Evolutionary conservation across 2,888 invertebrate genomes (phyloP).

Genomic region (Allygus modestus): DNA sequence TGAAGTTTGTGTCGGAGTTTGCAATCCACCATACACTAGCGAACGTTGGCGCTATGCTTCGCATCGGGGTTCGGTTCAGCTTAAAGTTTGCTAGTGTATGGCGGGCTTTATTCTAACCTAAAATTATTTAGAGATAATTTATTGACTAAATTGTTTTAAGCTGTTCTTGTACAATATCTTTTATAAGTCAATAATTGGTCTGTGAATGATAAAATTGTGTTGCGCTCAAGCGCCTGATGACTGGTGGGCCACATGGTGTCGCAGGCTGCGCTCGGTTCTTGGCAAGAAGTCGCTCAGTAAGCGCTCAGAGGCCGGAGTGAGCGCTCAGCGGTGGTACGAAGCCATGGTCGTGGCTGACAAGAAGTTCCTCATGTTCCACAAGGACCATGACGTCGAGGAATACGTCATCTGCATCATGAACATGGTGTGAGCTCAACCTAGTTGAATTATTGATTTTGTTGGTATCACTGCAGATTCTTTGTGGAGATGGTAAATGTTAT

Average conservation of each 20-base stretch:
- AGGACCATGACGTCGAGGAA: constrained; percentile 87
- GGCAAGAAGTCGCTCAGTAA: constrained; percentile 64
- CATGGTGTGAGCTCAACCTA: constrained; percentile 78
- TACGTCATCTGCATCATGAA: constrained; percentile 96
- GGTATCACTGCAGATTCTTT: neutral
- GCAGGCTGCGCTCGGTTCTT: constrained; percentile 71
- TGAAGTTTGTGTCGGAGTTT: too few relatives aligned
- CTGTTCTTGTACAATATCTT: too few relatives aligned
- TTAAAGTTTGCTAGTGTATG: too few relatives aligned
- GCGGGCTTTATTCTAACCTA: too few relatives aligned
- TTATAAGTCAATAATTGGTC: too few relatives aligned
- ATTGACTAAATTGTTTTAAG: too few relatives aligned
- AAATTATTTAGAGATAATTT: too few relatives aligned
- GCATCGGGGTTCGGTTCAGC: too few relatives aligned
- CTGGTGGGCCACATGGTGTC: constrained; percentile 69
- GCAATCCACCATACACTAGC: too few relatives aligned
- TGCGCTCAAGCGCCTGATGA: constrained; percentile 13
- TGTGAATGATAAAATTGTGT: too few relatives aligned
- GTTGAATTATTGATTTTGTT: neutral
- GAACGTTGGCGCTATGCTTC: too few relatives aligned
- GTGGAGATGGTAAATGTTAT: too few relatives aligned
- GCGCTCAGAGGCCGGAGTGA: constrained; percentile 41
- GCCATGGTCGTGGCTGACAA: constrained; percentile 92
- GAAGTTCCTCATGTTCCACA: constrained; percentile 92
- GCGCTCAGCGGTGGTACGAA: constrained; percentile 81